A percentile compares a stretch with the other conserved stretches of the same genome.
Evolutionary conservation across 2,113 vertebrate species (phyloP).

Genomic region (Apeltes quadracus): DNA sequence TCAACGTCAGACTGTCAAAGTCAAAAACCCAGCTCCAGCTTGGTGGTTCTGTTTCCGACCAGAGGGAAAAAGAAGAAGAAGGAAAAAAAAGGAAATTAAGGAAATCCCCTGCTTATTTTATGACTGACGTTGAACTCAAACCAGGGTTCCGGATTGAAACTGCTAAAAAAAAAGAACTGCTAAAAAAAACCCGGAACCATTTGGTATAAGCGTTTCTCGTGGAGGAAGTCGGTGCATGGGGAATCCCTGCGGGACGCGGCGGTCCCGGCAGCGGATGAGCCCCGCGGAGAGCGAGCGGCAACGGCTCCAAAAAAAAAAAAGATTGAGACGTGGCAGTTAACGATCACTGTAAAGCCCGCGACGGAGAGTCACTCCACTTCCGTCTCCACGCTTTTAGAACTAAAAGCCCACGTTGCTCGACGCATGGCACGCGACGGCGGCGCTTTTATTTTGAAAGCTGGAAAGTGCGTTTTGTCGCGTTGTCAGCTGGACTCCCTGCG

Average conservation of each 20-base stretch:
- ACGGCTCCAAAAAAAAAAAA: slow-evolving; percentile 28
- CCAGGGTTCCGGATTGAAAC: slow-evolving; percentile 57
- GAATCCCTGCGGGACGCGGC: slow-evolving; percentile 6
- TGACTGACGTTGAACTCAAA: slow-evolving; percentile 36
- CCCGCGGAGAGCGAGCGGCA: slow-evolving; percentile 13
- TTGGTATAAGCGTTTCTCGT: too few relatives aligned
- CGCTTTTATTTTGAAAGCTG: slow-evolving; percentile 56
- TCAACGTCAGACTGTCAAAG: slow-evolving; percentile 16
- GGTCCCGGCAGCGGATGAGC: background rate
- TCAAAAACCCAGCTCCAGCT: background rate
- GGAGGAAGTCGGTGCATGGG: background rate
- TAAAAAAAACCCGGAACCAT: too few relatives aligned
- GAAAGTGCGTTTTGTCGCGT: background rate
- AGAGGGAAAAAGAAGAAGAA: slow-evolving; percentile 14
- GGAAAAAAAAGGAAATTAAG: slow-evolving; percentile 23
- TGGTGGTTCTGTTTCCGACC: background rate
- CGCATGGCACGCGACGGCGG: fast-evolving
- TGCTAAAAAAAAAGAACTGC: background rate
- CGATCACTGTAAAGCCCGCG: background rate
- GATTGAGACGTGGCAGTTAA: slow-evolving; percentile 82
- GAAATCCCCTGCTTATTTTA: slow-evolving; percentile 55
- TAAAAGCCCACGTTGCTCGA: background rate
- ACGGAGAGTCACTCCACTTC: background rate
- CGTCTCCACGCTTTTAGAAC: slow-evolving; percentile 7
- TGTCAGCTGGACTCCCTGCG: background rate